These are phyloP conservation scores for Disparrhopalites patrizii DNA, from an alignment of 2,888 invertebrate genomes.

Conservation along the genomic window DNA sequence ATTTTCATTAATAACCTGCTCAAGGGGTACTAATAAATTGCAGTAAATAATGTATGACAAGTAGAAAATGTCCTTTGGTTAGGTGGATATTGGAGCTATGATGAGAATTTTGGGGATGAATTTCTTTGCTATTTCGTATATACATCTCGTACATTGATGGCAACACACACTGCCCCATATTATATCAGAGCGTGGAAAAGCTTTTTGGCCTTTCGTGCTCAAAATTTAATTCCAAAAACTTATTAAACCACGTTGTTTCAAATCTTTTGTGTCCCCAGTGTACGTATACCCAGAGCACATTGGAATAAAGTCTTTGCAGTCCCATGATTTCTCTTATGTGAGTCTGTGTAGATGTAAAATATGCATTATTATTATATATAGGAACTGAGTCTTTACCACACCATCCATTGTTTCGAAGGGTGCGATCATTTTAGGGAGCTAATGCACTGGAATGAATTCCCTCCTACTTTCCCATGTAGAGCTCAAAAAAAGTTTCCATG, in stretches of 20 bases:
- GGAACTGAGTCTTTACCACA: no score
- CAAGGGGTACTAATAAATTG: not conserved
- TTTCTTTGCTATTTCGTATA: not conserved
- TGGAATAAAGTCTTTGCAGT: no score
- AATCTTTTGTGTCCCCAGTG: not conserved
- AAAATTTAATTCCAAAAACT: not conserved
- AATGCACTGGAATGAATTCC: no score
- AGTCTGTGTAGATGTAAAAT: no score
- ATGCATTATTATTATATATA: no score
- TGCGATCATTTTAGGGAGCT: no score
- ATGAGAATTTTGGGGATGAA: not conserved
- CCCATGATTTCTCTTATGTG: no score
- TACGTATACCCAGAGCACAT: not conserved
- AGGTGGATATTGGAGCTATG: no score
- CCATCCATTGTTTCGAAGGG: no score
- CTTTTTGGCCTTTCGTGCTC: not conserved
- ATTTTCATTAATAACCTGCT: not conserved
- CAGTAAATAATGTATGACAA: not conserved
- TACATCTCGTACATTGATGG: no score
- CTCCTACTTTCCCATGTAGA: no score
- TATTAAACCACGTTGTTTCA: not conserved
- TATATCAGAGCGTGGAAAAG: not conserved
- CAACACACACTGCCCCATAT: not conserved
- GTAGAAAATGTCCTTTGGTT: not conserved
- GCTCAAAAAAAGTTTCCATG: no score